A percentile compares a stretch with the other conserved stretches of the same genome.
Conservation (phyloP, 2,888 invertebrate species). For the Diplolepis rosae region DNA sequence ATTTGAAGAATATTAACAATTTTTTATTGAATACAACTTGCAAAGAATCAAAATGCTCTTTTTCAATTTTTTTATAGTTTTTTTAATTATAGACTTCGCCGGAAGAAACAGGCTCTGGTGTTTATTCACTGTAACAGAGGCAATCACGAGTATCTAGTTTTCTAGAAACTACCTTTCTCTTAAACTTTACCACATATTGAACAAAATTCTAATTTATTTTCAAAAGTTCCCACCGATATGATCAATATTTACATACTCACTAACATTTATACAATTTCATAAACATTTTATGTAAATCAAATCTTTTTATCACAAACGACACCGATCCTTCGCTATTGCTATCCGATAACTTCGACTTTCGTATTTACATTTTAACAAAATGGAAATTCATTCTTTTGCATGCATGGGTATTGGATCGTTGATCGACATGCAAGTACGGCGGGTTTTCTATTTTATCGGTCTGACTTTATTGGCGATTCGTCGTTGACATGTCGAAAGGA, state of each 20-base stretch:
- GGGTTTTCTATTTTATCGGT: slow-evolving; percentile 30
- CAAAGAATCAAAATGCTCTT: too few species aligned
- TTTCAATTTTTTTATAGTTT: too few species aligned
- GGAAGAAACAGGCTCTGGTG: slow-evolving; percentile 2
- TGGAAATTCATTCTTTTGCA: slow-evolving; percentile 19
- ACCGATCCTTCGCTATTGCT: background rate
- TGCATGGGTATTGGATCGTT: slow-evolving; percentile 32
- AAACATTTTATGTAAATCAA: background rate
- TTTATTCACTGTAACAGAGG: background rate
- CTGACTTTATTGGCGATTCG: slow-evolving; percentile 37
- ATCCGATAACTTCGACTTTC: slow-evolving; percentile 7
- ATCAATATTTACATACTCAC: background rate
- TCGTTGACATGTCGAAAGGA: slow-evolving; percentile 27
- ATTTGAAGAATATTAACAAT: too few species aligned
- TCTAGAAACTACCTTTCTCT: background rate
- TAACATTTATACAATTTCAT: background rate
- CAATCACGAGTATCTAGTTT: slow-evolving; percentile 2
- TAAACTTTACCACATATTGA: background rate
- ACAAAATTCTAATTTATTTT: background rate
- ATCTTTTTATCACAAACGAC: background rate
- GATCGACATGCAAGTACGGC: slow-evolving; percentile 41
- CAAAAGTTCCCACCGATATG: background rate
- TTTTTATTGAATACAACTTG: too few species aligned
- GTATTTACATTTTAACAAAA: slow-evolving; percentile 18
- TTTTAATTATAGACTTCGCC: background rate